Base-by-base conservation (phyloP, 2,888 invertebrate genomes). In the Rotaria socialis region DNA sequence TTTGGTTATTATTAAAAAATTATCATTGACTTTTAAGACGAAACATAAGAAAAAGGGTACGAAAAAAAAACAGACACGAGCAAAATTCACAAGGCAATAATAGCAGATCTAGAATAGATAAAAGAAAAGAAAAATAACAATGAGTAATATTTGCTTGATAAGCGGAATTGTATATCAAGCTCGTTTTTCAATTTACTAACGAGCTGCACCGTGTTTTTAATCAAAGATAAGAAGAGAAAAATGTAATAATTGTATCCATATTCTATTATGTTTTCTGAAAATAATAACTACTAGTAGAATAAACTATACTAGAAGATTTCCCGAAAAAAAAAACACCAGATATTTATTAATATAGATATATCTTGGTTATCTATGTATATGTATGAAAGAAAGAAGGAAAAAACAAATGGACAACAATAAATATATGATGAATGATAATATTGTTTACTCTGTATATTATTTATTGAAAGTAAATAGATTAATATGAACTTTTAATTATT, bases 131-230 rank as follows among this genome's bases (percentile, higher is more conserved):
- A 35, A 0, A 67, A 35, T 67, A 19, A 67, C 27, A 35, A 35
- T 67, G 67, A 67, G 19, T 67, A 67, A 35, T 19, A 67, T 67
- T 16, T 67, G 35, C 35, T 67, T 35, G 14, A 67, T 19, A 67
- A 67, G 67, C 11, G 35, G 35, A 67, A 35, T 67, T 35, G 67
- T 35, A 67, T 67, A 6, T 16, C 67, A 16, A 67, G 35, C 35
- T 67, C 67, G 67, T 16, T 67, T 67, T 67, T 67, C 67, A 67
- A 67, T 67, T 67, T 67, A 67, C 27, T 41, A 67, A 67, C 67
- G 27, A 27, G 35, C 16, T 67, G 19, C 67, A 67, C 1, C 35
- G 35, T 67, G 10, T 35, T 16, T 35, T 19, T 3, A 67, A 67
- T 67, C 35, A 67, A 16, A 35, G 14, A 19, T 10, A 10, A 67